phyloP scores from a whole-genome alignment of 2,797 vertebrate genomes.

The Pelochelys cantorii region DNA sequence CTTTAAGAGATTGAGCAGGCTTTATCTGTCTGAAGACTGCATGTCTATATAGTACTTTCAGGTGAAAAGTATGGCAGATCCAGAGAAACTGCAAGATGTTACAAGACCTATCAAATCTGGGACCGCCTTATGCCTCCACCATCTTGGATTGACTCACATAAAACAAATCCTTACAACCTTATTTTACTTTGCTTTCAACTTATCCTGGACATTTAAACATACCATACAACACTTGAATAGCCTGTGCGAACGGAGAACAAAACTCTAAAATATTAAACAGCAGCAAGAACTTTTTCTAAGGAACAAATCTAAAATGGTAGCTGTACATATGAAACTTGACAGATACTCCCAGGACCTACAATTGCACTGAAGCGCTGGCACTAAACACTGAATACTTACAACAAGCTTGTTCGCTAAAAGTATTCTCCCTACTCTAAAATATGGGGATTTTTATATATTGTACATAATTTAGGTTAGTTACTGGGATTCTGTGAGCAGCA shows the following conservation, averaged over 20 bases:
- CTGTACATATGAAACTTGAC: fast-evolving
- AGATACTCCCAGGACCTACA: not conserved
- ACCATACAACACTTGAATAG: slow-evolving; percentile 29
- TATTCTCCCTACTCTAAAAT: not conserved
- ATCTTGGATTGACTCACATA: slow-evolving; percentile 63
- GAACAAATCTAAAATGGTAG: not conserved
- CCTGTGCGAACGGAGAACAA: slow-evolving; percentile 4
- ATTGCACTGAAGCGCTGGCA: not conserved
- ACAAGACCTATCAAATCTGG: slow-evolving; percentile 72
- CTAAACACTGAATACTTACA: not conserved
- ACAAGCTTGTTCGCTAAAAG: not conserved
- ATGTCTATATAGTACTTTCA: slow-evolving; percentile 50
- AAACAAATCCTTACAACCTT: slow-evolving; percentile 62
- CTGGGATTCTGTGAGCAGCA: not conserved
- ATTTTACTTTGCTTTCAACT: slow-evolving; percentile 64
- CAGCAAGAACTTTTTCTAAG: not conserved
- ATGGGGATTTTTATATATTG: not conserved
- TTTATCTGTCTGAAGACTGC: slow-evolving; percentile 24
- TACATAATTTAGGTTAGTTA: not conserved
- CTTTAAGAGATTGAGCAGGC: slow-evolving; percentile 34
- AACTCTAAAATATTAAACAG: not conserved
- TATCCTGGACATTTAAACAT: slow-evolving; percentile 27
- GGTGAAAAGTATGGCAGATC: slow-evolving; percentile 51
- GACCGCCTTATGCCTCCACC: slow-evolving; percentile 39
- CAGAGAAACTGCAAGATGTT: slow-evolving; percentile 53